Conservation (phyloP, 2,888 invertebrate species). For the Rotaria sp. region DNA sequence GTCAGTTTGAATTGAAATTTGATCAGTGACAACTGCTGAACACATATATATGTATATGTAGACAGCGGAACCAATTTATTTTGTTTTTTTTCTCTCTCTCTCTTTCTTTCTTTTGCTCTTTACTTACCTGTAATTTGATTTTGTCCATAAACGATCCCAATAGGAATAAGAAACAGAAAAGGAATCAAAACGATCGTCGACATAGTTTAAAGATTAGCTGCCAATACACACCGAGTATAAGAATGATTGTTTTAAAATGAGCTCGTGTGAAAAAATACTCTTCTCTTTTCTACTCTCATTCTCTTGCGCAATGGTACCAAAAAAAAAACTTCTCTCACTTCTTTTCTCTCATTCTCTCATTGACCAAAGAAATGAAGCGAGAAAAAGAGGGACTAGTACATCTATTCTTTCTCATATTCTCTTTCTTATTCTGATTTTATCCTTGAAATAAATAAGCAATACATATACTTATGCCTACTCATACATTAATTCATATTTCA, state of each 20-base stretch:
- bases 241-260: constrained; percentile 7
- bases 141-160: not conserved
- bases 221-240: not conserved
- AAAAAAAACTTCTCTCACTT: not conserved
- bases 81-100: too few species aligned
- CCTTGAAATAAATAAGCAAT: not conserved
- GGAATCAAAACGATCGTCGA: not conserved
- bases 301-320: constrained; percentile 20
- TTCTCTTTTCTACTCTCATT: not conserved
- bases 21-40: not conserved
- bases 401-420: not conserved
- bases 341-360: not conserved
- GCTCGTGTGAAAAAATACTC: not conserved
- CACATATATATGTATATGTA: not conserved
- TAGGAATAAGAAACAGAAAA: not conserved
- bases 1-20: not conserved
- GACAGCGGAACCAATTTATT: too few species aligned
- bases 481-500: not conserved
- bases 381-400: not conserved
- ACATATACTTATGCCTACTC: not conserved
- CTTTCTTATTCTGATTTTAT: not conserved
- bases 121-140: not conserved
- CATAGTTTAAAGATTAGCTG: not conserved
- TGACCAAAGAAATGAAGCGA: not conserved
- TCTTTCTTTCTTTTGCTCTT: too few species aligned